Conservation (phyloP, 2,113 vertebrate genomes). For the Scomber scombrus region DNA sequence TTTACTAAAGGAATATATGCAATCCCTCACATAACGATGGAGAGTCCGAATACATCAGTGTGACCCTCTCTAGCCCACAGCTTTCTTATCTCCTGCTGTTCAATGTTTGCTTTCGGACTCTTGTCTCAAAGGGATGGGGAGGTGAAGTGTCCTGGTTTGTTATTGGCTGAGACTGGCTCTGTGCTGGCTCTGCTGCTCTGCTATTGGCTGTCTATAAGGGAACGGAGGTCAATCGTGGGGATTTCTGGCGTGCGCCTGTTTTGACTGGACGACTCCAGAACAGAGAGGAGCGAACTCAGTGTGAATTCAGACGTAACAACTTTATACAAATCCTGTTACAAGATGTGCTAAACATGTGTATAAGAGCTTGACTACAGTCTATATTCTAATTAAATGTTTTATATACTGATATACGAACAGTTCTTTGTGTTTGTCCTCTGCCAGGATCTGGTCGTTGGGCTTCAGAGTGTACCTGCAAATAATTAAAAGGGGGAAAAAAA, state of each 20-base stretch:
- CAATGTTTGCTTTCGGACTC: conserved; percentile 76
- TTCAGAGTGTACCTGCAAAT: conserved; percentile 92
- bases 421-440: conserved; percentile 97
- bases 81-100: conserved; percentile 68
- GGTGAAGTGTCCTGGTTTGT: conserved; percentile 64
- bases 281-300: conserved; percentile 24
- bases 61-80: neutral
- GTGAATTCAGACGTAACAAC: neutral
- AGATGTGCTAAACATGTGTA: neutral
- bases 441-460: conserved; percentile 97
- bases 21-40: neutral
- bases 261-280: conserved; percentile 56
- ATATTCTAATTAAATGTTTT: conserved; percentile 14
- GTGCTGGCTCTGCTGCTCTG: conserved; percentile 32
- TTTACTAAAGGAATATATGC: neutral
- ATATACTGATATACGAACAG: conserved; percentile 86
- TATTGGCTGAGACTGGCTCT: conserved; percentile 63
- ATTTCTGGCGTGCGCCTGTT: conserved; percentile 67
- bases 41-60: neutral
- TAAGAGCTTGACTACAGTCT: neutral
- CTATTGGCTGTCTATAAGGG: conserved; percentile 54
- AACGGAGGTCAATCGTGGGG: conserved; percentile 50
- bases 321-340: conserved; percentile 2
- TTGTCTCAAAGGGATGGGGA: conserved; percentile 66
- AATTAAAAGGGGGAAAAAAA: conserved; percentile 12